phyloP scores from a whole-genome alignment of 2,113 vertebrate species.

The Strigops habroptila region DNA sequence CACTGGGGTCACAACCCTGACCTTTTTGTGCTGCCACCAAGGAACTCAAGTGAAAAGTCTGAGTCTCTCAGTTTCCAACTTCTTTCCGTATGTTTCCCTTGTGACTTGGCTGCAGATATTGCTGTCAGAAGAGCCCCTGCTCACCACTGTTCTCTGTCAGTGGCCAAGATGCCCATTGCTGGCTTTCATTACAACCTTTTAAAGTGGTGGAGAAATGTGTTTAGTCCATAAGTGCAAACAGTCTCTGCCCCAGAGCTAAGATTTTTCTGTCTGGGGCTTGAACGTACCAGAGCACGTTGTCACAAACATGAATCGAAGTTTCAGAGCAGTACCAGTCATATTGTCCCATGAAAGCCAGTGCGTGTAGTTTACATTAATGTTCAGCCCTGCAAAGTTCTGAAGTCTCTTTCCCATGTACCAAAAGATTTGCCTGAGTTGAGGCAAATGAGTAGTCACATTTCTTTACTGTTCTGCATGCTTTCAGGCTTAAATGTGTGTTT shows the following conservation, averaged over 20 bases:
- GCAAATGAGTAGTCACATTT: background rate
- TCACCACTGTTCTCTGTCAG: background rate
- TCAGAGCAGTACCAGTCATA: background rate
- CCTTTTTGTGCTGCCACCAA: background rate
- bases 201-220: background rate
- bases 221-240: background rate
- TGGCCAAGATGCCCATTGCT: background rate
- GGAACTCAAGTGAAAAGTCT: background rate
- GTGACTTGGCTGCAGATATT: background rate
- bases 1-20: background rate
- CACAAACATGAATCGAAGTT: background rate
- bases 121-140: background rate
- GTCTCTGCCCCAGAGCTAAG: background rate
- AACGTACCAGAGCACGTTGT: background rate
- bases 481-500: background rate
- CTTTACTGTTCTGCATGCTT: background rate
- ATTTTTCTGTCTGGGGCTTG: background rate
- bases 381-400: background rate
- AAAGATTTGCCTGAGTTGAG: background rate
- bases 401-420: background rate
- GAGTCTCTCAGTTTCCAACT: background rate
- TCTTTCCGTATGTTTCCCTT: background rate
- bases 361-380: background rate
- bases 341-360: background rate
- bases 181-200: background rate